Evolutionary conservation across 2,888 invertebrate genomes (phyloP), one percentile per base, ranked within the genome.

Genomic region (Rhimphoctona megacephalus): DNA sequence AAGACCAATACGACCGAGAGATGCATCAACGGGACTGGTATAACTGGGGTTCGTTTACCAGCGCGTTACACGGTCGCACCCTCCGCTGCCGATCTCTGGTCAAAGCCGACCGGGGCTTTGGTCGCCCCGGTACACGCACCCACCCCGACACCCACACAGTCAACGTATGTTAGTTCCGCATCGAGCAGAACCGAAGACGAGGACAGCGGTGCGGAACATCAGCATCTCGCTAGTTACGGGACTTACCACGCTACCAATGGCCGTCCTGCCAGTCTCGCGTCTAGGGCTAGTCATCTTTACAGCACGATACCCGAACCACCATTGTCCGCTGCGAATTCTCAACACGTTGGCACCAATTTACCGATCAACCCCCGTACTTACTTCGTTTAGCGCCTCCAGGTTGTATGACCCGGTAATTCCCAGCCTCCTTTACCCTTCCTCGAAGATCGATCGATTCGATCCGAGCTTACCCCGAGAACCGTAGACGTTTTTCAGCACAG

Each of bases 21-120:
- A 70, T 88, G 88, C 70, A 46, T 90, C 82, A 85, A 74, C 87
- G 95, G 95, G 90, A 95, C 95, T 92, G 95, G 94, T 90, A 94
- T 88, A 30, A 95, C 95, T 92, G 95, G 96, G 89, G 95, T 96
- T 92, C 92, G 93, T 61, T 95, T 95, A 80, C 95, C 96, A 89
- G 95, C 96, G 80, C 95, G 96, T 90, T 97, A 97, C 93, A 97
- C 97, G 69, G 96, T 97, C 64, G 97, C 97, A 77, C 97, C 97
- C 76, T 96, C 97, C 88, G 96, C 96, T 90, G 96, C 93, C 95
- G 89, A 89, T 88, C 88, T 96, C 90, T 97, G 97, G 96, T 96
- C 96, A 92, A 96, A 96, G 89, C 89, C 88, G 54, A 88, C 88
- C 87, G 92, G 90, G 43, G 91, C 92, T 87, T 90, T 94, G 89